phyloP scores from a whole-genome alignment of 2,113 vertebrate genomes.

The Lophochroa leadbeateri region DNA sequence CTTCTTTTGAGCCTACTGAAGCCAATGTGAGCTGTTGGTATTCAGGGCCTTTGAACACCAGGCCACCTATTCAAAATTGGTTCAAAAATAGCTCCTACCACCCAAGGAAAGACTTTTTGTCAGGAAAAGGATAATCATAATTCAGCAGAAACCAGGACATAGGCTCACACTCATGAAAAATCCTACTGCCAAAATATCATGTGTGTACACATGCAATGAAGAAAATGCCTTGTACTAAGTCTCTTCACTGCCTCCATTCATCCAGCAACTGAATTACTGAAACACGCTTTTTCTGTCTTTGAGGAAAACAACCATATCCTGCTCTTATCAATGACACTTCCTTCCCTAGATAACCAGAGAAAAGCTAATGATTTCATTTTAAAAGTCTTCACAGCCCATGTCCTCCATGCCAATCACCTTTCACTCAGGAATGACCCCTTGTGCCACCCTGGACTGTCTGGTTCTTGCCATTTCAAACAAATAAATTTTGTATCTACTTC shows the following conservation, averaged over 20 bases:
- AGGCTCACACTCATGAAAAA: background rate
- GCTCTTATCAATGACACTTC: background rate
- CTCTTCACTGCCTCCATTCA: background rate
- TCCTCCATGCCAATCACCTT: background rate
- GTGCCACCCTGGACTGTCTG: background rate
- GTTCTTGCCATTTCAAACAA: background rate
- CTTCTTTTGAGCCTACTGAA: background rate
- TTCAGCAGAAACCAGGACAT: background rate
- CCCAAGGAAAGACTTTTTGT: background rate
- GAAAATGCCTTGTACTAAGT: background rate
- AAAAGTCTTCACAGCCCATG: rapidly evolving
- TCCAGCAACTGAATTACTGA: background rate
- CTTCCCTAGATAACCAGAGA: background rate
- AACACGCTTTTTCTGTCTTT: background rate
- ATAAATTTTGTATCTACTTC: background rate
- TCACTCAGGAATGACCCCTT: background rate
- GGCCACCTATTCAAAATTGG: background rate
- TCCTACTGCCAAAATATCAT: background rate
- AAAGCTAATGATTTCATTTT: background rate
- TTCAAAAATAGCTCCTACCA: background rate
- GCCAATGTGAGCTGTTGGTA: background rate
- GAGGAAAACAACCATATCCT: background rate
- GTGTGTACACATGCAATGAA: background rate
- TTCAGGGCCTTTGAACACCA: background rate
- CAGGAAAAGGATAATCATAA: background rate